phyloP scores from a whole-genome alignment of 1,140 invertebrate genomes.

The Drosophila obscura region DNA sequence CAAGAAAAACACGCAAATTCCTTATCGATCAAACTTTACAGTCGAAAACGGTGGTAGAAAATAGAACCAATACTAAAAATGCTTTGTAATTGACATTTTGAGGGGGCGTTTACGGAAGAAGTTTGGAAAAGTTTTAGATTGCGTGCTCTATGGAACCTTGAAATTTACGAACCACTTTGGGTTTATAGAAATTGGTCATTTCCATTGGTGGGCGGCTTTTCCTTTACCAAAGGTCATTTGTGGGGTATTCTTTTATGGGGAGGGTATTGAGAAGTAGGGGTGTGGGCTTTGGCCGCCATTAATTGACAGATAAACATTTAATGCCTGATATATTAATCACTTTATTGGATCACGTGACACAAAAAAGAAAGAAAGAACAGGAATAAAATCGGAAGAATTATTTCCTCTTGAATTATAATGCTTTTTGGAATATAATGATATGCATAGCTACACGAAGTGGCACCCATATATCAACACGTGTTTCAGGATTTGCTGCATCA shows the following conservation, averaged over 20 bases:
- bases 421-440: no score
- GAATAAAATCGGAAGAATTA: no score
- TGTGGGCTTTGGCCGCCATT: neutral
- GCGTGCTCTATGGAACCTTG: constrained; percentile 61
- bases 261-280: neutral
- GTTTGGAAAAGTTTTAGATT: constrained; percentile 34
- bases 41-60: constrained; percentile 7
- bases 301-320: neutral
- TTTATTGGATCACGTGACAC: constrained; percentile 20
- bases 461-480: no score
- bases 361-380: neutral
- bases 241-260: constrained; percentile 6
- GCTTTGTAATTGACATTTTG: constrained; percentile 48
- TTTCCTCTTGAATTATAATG: no score
- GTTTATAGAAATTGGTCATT: constrained; percentile 44
- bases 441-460: no score
- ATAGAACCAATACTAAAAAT: constrained; percentile 9
- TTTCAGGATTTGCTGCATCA: no score
- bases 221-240: constrained; percentile 57
- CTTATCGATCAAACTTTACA: constrained; percentile 79
- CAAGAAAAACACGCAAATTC: constrained; percentile 64
- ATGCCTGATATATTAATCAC: constrained; percentile 1
- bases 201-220: constrained; percentile 29
- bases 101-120: neutral
- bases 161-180: constrained; percentile 45